Evolutionary conservation across 1,140 invertebrate genomes (phyloP).

Genomic region (Drosophila asahinai): DNA sequence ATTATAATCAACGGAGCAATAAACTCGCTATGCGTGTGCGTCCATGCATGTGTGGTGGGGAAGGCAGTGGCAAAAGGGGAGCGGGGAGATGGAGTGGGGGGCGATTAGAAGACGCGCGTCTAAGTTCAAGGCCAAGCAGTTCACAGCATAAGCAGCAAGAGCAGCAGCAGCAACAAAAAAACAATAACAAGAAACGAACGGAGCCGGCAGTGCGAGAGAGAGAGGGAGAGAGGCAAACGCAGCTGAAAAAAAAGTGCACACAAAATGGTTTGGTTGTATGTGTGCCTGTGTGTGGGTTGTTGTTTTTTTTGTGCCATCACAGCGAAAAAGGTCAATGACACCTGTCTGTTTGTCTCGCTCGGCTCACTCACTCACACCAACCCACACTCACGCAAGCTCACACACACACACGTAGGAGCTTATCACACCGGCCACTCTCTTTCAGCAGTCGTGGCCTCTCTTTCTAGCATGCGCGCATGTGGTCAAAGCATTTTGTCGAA

Average conservation of each 20-base stretch:
- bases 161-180: conserved; percentile 27
- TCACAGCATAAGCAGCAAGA: conserved; percentile 54
- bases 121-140: conserved; percentile 80
- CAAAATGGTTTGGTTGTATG: conserved; percentile 32
- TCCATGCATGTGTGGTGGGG: conserved; percentile 13
- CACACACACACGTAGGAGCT: conserved; percentile 50
- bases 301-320: conserved; percentile 60
- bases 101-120: conserved; percentile 73
- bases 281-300: conserved; percentile 36
- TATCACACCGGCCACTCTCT: conserved; percentile 72
- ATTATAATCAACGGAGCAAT: conserved; percentile 14
- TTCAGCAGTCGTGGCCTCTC: conserved; percentile 30
- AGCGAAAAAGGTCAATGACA: conserved; percentile 80
- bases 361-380: conserved; percentile 30
- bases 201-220: conserved; percentile 20
- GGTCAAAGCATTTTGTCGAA: conserved; percentile 52
- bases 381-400: not conserved
- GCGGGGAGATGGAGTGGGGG: conserved; percentile 37
- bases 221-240: conserved; percentile 44
- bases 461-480: conserved; percentile 61
- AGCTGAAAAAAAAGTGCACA: conserved; percentile 68
- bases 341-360: conserved; percentile 76
- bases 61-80: not conserved
- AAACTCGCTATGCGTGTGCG: conserved; percentile 23
- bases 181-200: conserved; percentile 26